Evolutionary conservation across 1,140 invertebrate genomes (phyloP), one percentile per base, ranked within the genome.

Genomic region (Wasmannia auropunctata): DNA sequence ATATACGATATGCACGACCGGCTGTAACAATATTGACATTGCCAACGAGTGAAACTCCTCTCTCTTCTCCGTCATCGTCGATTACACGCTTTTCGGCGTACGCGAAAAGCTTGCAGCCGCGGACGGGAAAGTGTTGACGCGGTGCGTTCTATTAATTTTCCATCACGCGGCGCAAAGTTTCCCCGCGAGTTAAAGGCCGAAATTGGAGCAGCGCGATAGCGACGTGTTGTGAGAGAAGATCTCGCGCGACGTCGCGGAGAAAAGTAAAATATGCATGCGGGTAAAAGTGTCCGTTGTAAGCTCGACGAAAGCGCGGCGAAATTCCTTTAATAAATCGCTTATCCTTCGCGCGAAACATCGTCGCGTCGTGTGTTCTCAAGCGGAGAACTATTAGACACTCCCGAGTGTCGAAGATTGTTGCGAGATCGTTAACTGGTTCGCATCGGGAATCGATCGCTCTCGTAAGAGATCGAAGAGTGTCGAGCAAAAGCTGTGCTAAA

Each of bases 71-170:
- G 19, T 22, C 37, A 72, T 10, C 67, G 51, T 10, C 37, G 51
- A 58, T 60, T 74, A 74, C 65, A 43, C 51, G 51, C 14, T 54
- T 56, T 70, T 40, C 51, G 25, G 65, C 37, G 8, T 16, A 28
- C 43, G 76, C 46, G n/a, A 54, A 37, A 51, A 37, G 43, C 31
- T n/a, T 49, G 40, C 28, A 1, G 19, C 28, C 51, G 72, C 54
- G 54, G 16, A 43, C 31, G 60, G 60, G 34, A 51, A 80, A 67
- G 76, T 80, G 76, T 69, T 51, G 76, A 80, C 31, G n/a, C 34
- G 11, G 37, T 43, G 54, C 54, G 79, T 74, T 56, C 37, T 22
- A 83, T 83, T 83, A 83, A 83, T 83, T 83, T 83, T 28, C 37
- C 51, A 58, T 83, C 37, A 19, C 63, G 22, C 43, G 51, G 22